These are phyloP conservation scores for Habroteleia sp. DNA, from an alignment of 2,888 invertebrate species.

Conservation along the genomic window DNA sequence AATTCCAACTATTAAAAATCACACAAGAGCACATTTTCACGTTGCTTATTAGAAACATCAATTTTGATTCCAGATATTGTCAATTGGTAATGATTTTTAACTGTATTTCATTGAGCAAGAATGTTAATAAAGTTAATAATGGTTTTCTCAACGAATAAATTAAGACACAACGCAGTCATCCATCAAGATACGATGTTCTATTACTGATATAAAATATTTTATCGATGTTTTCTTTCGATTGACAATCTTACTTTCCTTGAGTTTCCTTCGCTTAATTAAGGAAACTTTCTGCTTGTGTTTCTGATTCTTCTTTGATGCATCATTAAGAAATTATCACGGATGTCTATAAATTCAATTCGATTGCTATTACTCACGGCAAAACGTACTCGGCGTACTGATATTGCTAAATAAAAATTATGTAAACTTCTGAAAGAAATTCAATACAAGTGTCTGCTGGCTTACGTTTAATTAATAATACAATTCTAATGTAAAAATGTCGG, in stretches of 20 bases:
- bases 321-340: background rate
- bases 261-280: slow-evolving; percentile 5
- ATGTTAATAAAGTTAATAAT: no score
- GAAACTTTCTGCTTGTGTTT: slow-evolving; percentile 5
- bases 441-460: background rate
- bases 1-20: no score
- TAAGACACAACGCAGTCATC: no score
- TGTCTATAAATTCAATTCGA: slow-evolving; percentile 10
- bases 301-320: background rate
- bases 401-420: background rate
- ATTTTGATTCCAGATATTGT: no score
- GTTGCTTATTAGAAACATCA: no score
- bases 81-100: no score
- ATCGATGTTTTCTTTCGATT: background rate
- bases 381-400: background rate
- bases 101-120: no score
- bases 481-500: no score
- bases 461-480: background rate
- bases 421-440: background rate
- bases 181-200: background rate
- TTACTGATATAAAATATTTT: background rate
- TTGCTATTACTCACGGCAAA: slow-evolving; percentile 6
- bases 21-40: no score
- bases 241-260: slow-evolving; percentile 3
- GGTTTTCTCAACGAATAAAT: no score